phyloP scores from a whole-genome alignment of 2,888 invertebrate species.

The Timandra comae region DNA sequence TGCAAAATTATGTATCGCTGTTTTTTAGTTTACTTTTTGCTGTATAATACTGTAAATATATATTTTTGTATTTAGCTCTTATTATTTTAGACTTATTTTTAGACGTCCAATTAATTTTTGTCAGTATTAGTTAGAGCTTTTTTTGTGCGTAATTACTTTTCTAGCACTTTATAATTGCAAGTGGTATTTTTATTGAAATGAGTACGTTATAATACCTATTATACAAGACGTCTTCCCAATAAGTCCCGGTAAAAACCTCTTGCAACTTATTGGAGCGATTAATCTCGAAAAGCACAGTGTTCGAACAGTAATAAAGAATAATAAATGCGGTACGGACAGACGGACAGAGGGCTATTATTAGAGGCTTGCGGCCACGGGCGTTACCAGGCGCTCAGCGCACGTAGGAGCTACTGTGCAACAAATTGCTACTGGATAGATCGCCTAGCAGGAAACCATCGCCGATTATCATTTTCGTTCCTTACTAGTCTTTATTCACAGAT shows the following conservation, averaged over 20 bases:
- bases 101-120: too few relatives aligned
- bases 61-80: too few relatives aligned
- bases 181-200: too few relatives aligned
- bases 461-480: conserved; percentile 1
- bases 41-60: too few relatives aligned
- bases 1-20: too few relatives aligned
- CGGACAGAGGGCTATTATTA: conserved; percentile 32
- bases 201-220: background rate
- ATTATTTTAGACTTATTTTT: too few relatives aligned
- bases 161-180: background rate
- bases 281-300: conserved; percentile 24
- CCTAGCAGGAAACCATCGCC: conserved; percentile 22
- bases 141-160: too few relatives aligned
- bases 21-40: too few relatives aligned
- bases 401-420: conserved; percentile 36
- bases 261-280: conserved; percentile 17
- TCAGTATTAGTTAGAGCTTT: too few relatives aligned
- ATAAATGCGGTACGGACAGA: conserved; percentile 27
- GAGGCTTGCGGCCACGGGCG: conserved; percentile 34
- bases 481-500: conserved; percentile 8
- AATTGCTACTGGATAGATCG: conserved; percentile 22
- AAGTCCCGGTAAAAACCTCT: background rate
- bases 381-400: conserved; percentile 34
- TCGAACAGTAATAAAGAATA: conserved; percentile 28
- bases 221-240: background rate